Evolutionary conservation across 2,113 vertebrate genomes (phyloP), one percentile per base, ranked within the genome.

Genomic region (Oceanodroma tethys): DNA sequence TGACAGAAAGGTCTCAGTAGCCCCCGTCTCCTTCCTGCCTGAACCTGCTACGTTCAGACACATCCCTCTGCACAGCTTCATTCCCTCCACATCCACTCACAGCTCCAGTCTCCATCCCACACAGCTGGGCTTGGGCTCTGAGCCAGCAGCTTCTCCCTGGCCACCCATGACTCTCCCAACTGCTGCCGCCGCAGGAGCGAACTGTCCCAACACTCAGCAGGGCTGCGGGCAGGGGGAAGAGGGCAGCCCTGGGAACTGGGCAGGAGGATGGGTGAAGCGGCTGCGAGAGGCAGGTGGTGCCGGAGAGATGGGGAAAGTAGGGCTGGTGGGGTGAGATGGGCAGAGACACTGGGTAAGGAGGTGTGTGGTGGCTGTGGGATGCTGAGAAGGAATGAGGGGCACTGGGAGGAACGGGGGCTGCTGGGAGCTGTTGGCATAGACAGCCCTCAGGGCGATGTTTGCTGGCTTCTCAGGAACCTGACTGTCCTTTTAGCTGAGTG

Each of bases 311-410:
- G 14, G 45, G 17, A 36, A 88, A 75, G 56, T 6, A 55, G 18
- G 12, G 45, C 48, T 2, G 7, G 6, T 40, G 21, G 23, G 17
- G 6, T 16, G 32, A 73, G 59, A 14, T 18, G n/a, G 40, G 21
- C 45, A 78, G 50, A 65, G 73, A 20, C 29, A 11, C 5, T 3
- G 17, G 11, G 18, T 20, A 15, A 1, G 2, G 52, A 3, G 10
- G 34, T 13, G 12, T 0, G 0, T 38, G 34, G 20, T 38, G 26
- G 17, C 56, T 30, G n/a, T 25, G 27, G 58, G 43, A 50, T 9
- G 15, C 59, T 50, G 53, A 32, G 42, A 40, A 68, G n/a, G 21
- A 56, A 18, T 34, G 40, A 62, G 73, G 45, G 16, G 26, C 47
- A 50, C 17, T 23, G 68, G 36, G 47, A 65, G 32, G 26, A 90